A percentile compares a stretch with the other conserved stretches of the same genome.
Evolutionary conservation across 2,113 vertebrate species (phyloP).

Genomic region (Cricetomys ansorgei): DNA sequence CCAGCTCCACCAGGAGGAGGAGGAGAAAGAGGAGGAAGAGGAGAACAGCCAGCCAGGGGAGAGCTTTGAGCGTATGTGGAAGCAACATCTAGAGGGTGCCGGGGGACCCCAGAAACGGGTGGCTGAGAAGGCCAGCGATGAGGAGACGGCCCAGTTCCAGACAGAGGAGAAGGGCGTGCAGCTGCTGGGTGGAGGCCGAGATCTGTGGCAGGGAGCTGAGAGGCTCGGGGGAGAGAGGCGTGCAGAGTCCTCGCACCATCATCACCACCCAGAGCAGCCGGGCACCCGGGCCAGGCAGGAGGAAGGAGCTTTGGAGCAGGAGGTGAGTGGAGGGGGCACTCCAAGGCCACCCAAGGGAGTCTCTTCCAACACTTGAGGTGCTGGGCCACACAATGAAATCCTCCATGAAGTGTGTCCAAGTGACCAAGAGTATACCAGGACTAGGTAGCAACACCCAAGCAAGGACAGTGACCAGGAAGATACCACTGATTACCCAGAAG

Average conservation of each 20-base stretch:
- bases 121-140: slow-evolving; percentile 90
- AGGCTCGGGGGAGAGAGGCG: neutral
- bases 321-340: slow-evolving; percentile 74
- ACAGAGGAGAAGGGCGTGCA: slow-evolving; percentile 79
- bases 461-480: neutral
- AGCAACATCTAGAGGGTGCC: neutral
- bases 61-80: neutral
- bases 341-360: neutral
- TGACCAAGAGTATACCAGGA: too few relatives aligned
- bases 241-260: neutral
- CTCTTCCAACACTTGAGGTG: fast-evolving
- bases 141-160: slow-evolving; percentile 89
- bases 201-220: slow-evolving; percentile 35
- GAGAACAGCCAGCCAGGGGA: neutral
- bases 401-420: neutral
- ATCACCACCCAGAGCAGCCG: neutral
- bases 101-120: slow-evolving; percentile 83
- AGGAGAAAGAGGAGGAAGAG: slow-evolving; percentile 59
- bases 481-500: neutral
- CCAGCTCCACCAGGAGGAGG: slow-evolving; percentile 74
- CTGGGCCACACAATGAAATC: neutral
- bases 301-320: slow-evolving; percentile 74
- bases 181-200: neutral
- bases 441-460: neutral
- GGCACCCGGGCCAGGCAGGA: slow-evolving; percentile 76